Conservation (phyloP, 2,888 invertebrate genomes). For the Helobdella robusta region DNA sequence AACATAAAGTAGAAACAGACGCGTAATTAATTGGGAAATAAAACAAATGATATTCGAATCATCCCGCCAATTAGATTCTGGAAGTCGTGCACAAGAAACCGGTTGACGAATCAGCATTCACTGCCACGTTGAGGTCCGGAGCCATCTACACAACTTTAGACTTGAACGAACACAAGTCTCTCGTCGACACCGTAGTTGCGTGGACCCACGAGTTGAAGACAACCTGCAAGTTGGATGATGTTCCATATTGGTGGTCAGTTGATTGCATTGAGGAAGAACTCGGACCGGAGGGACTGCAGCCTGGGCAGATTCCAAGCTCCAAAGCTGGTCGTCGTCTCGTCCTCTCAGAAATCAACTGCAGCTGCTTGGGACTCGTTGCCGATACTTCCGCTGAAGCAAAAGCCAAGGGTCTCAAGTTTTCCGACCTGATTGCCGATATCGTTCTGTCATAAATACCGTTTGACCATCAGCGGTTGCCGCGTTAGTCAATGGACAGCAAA, state of each 20-base stretch:
- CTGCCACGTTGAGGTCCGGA: conserved; percentile 31
- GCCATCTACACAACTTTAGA: conserved; percentile 32
- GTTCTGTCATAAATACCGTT: conserved; percentile 22
- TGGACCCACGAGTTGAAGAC: conserved; percentile 30
- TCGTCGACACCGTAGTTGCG: conserved; percentile 28
- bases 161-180: conserved; percentile 27
- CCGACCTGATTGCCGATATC: conserved; percentile 32
- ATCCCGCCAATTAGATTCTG: too few species aligned
- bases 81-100: conserved; percentile 34
- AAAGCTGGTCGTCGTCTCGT: conserved; percentile 30
- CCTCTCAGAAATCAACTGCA: conserved; percentile 33
- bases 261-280: conserved; percentile 32
- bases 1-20: too few species aligned
- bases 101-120: conserved; percentile 32
- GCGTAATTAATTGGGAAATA: too few species aligned
- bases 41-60: too few species aligned
- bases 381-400: conserved; percentile 32
- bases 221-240: conserved; percentile 29
- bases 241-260: conserved; percentile 34
- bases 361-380: conserved; percentile 31
- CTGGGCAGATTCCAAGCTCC: conserved; percentile 29
- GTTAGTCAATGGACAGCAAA: too few species aligned
- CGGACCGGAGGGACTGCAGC: conserved; percentile 20
- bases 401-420: conserved; percentile 30
- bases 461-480: too few species aligned